These are phyloP conservation scores for Zhuqinia jingwanae DNA, from an alignment of 2,888 invertebrate genomes.

Conservation along the genomic window DNA sequence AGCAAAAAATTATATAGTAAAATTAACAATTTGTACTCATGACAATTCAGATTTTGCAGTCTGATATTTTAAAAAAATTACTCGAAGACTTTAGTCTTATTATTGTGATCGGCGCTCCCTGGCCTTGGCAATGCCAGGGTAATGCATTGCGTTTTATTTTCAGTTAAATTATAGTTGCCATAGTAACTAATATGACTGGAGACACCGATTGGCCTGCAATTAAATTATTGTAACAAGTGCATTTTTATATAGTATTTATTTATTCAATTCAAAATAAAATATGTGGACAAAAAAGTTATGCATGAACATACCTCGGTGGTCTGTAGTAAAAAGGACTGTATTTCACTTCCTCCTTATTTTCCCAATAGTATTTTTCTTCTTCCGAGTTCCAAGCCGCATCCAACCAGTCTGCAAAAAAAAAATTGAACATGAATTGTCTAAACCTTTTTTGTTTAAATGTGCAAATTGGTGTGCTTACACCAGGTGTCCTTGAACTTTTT, in stretches of 20 bases:
- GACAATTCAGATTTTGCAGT: no score
- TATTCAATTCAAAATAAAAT: no score
- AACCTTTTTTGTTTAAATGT: not conserved
- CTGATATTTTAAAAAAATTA: no score
- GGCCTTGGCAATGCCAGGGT: not conserved
- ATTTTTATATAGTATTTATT: not conserved
- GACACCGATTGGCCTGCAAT: not conserved
- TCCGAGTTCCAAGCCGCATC: not conserved
- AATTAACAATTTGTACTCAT: no score
- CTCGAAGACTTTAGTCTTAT: no score
- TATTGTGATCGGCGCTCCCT: no score
- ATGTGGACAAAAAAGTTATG: no score
- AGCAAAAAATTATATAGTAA: no score
- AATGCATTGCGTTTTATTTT: not conserved
- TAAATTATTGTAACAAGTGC: no score
- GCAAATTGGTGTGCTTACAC: not conserved
- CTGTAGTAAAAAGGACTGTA: not conserved
- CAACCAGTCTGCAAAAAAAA: slow-evolving; percentile 7
- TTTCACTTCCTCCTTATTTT: not conserved
- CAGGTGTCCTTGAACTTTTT: not conserved
- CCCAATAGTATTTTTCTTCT: not conserved
- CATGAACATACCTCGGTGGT: not conserved
- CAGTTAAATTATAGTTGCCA: not conserved
- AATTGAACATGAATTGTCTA: not conserved
- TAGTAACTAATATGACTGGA: not conserved